Evolutionary conservation across 2,888 invertebrate genomes (phyloP), one percentile per base, ranked within the genome.

Genomic region (Tetanocera ferruginea): DNA sequence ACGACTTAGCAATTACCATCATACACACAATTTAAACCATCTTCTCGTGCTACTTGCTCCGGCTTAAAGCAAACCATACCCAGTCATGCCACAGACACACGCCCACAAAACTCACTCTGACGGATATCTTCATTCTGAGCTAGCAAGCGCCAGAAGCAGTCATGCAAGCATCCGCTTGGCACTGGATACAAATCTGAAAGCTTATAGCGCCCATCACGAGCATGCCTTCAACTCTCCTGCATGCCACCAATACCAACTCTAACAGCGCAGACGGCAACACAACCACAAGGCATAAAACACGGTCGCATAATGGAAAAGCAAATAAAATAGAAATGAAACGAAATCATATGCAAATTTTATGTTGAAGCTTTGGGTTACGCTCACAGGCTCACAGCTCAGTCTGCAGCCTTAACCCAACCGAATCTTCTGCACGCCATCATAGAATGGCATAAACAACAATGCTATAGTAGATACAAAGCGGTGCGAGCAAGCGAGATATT

Each of bases 301-400:
- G 72, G 57, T 72, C 77, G 76, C 72, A 57, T 69, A 81, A 81
- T 73, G 76, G 78, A 70, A 80, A 78, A 75, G 78, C 78, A 83
- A 83, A 85, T 83, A 84, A 84, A 85, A 85, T 83, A 81, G 84
- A 84, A 84, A 84, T 83, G 85, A 85, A 83, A 84, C 83, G 14
- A 88, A 87, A 89, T 87, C 86, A 85, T 87, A 89, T 89, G 89
- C 88, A 89, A 88, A 89, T 89, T 87, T 85, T 84, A 84, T 86
- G 83, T 84, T 82, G 74, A 79, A 82, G 85, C 85, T 83, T 81
- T 80, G 79, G 82, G 83, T 79, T 14, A 19, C 34, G 52, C 71
- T 76, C 76, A 37, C 55, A 37, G 57, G 43, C 43, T 43, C 43
- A 43, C 14, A 11, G 43, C 43, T 43, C 43, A 43, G 43, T 43